Percentiles rank a stretch among this genome's conserved stretches.
Evolutionary conservation across 2,888 invertebrate genomes (phyloP).

Genomic region (Lepas anatifera): DNA sequence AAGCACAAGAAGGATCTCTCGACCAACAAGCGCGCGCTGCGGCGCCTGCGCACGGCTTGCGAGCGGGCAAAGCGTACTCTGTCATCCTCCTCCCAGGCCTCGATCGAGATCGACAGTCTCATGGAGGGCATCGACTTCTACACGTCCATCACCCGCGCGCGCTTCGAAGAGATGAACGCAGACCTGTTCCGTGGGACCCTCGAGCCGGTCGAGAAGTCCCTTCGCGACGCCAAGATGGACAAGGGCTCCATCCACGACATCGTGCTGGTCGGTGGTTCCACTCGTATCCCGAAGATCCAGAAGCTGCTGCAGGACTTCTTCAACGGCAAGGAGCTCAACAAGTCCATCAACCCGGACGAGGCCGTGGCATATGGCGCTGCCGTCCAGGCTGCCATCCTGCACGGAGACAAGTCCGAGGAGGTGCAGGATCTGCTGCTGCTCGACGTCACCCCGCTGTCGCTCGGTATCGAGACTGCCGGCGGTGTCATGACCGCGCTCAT

Average conservation of each 20-base stretch:
- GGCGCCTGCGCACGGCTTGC: constrained; percentile 84
- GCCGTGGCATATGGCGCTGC: constrained; percentile 57
- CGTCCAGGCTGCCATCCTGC: constrained; percentile 44
- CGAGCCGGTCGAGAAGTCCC: constrained; percentile 49
- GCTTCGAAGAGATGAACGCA: constrained; percentile 59
- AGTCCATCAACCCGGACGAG: constrained; percentile 50
- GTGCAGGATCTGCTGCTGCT: constrained; percentile 51
- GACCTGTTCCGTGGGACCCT: constrained; percentile 50
- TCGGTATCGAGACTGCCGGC: constrained; percentile 57
- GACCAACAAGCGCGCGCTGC: constrained; percentile 74
- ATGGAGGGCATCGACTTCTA: constrained; percentile 94
- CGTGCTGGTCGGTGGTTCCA: constrained; percentile 52
- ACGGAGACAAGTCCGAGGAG: constrained; percentile 40
- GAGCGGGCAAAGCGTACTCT: constrained; percentile 76
- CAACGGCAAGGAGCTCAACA: constrained; percentile 48
- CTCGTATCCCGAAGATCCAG: constrained; percentile 54
- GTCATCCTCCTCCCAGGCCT: constrained; percentile 76
- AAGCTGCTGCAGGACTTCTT: constrained; percentile 44
- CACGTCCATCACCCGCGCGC: constrained; percentile 84
- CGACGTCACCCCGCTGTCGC: constrained; percentile 50
- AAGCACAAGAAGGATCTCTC: constrained; percentile 84
- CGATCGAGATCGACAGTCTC: constrained; percentile 89
- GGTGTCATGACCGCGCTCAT: constrained; percentile 57
- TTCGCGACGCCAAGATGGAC: constrained; percentile 47
- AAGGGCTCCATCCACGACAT: constrained; percentile 44